Base-by-base conservation (phyloP, 1,140 invertebrate genomes). In the Phymastichus coffea region DNA sequence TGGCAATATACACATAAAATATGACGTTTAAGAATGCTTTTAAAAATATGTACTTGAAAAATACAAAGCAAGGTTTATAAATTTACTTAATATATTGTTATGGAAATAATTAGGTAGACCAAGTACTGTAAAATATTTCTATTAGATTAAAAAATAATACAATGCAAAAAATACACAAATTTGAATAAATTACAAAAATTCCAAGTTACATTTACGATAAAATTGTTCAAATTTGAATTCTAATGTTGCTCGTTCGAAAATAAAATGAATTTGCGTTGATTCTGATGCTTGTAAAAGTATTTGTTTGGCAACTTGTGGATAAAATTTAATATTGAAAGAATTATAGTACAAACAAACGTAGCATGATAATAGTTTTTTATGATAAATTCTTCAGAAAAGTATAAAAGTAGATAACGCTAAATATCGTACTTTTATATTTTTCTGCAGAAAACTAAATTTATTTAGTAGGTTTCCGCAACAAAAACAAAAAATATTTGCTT, bases 381-480 rank as follows among this genome's bases (percentile, higher is more conserved):
- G 53, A 19, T 37, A 58, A 51, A 54, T 14, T 46, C 51, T 54
- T 54, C 43, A 61, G 51, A 61, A 61, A 54, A 47, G 54, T 54
- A 47, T 38, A 49, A 48, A 61, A 54, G 48, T 15, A 37, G 28
- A 33, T 8, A 26, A 9, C 22, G 41, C 2, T 22, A 40, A 20
- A 22, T 48, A 26, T 12, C 2, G 15, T 19, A 19, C 14, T 22
- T 40, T 35, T 26, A 47, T 40, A 35, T 55, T 10, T 41, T 37
- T 46, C 37, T 40, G 49, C 26, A 62, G 47, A 67, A 62, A 57
- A 54, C 51, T 47, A 44, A 63, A 59, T 19, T 47, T 30, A 25
- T 23, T 30, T 56, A 3, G 55, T 23, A 52, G 26, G 28, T n/a
- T 58, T 49, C 57, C 25, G 51, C 52, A 40, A 66, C 44, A 28